phyloP scores from a whole-genome alignment of 2,113 vertebrate species.

The Xenopus tropicalis region DNA sequence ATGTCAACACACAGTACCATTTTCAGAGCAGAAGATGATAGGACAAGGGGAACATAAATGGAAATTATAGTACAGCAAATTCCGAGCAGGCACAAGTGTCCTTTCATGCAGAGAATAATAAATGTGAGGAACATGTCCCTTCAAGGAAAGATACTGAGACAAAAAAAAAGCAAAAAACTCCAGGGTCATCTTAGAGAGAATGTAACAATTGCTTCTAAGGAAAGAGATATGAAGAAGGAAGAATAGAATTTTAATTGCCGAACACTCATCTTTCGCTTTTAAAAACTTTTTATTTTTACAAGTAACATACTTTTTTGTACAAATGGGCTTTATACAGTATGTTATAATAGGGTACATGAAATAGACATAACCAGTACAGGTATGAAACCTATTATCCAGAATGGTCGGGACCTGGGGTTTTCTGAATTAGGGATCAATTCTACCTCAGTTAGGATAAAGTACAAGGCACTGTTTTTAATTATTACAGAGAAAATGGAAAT shows the following conservation, averaged over 20 bases:
- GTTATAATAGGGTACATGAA: too few species aligned
- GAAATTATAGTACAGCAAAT: conserved; percentile 59
- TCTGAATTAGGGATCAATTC: too few species aligned
- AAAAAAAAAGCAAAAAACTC: conserved; percentile 38
- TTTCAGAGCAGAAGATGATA: conserved; percentile 55
- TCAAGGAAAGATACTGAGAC: conserved; percentile 41
- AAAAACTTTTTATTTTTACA: too few species aligned
- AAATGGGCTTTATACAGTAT: too few species aligned
- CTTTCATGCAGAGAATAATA: conserved; percentile 55
- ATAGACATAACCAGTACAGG: too few species aligned
- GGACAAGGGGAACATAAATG: conserved; percentile 55
- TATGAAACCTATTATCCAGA: too few species aligned
- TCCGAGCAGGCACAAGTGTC: conserved; percentile 53
- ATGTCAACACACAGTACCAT: conserved; percentile 56
- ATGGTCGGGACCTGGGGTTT: too few species aligned
- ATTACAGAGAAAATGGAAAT: too few species aligned
- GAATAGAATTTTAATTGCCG: conserved; percentile 34
- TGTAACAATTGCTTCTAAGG: conserved; percentile 24
- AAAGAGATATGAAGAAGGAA: conserved; percentile 8
- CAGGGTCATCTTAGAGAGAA: conserved; percentile 36
- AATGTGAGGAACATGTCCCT: conserved; percentile 46
- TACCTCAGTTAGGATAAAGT: too few species aligned
- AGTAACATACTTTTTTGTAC: too few species aligned
- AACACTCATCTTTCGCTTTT: too few species aligned
- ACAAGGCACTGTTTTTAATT: too few species aligned